Base-by-base conservation (phyloP, 2,113 vertebrate genomes). In the Pedetes capensis region DNA sequence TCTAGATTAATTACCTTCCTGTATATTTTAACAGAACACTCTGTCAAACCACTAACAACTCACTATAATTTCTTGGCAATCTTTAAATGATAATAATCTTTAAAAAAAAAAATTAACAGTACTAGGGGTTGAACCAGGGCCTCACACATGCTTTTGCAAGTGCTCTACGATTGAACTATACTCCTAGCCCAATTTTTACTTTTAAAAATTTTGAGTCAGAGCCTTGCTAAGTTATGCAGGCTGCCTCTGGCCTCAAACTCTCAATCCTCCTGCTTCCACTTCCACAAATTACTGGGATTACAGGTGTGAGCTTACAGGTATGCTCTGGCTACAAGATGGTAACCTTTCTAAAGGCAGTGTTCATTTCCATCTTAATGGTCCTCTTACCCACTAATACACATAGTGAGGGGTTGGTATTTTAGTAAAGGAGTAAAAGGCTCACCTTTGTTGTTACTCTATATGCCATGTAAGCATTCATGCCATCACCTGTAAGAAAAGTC, bases 381-480 rank as follows among this genome's bases (percentile, higher is more conserved):
- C 1, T 23, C 34, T 8, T 44, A 78, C 29, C 20, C 23, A 87
- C 37, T 18, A 51, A 12, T 47, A 74, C 9, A 64, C 37, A 78
- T 8, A 55, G 5, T 37, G 55, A 91, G 18, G 27, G 27, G 22
- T 82, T 68, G 59, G 3, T 51, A 66, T 32, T 87, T 71, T 71
- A 76, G 74, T 81, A 76, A 92, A 95, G 37, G n/a, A 84, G 39
- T 14, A 86, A 25, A 87, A 22, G 34, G 18, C 87, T 98, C 96
- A 99, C 99, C 99, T 99, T 99, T 57, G 99, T 99, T 12, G 99
- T 98, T 94, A 99, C 99, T 98, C 99, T 99, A 95, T 99, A 99
- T 47, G 99, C 99, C 99, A 99, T 99, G 95, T 99, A 99, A 29
- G 99, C 99, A 96, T 99, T 99, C 99, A 99, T 99, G 87, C 99